Conservation (phyloP, 37 sponge, comb jelly and placozoan species). For the Haliclona indistincta region DNA sequence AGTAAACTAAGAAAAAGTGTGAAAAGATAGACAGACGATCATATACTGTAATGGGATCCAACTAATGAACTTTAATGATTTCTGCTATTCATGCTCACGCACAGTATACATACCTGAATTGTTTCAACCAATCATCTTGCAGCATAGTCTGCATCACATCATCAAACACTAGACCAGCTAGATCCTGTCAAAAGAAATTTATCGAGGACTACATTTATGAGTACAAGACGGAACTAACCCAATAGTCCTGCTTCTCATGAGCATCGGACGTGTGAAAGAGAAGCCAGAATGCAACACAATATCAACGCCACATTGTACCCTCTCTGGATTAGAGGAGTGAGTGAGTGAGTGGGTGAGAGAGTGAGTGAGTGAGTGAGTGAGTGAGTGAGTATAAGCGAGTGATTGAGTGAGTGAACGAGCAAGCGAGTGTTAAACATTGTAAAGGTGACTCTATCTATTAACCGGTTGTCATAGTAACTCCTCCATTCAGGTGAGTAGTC, state of each 20-base stretch:
- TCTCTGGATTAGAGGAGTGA: conserved; percentile 73
- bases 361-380: too few species aligned
- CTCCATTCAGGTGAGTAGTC: conserved; percentile 86
- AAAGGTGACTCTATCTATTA: too few species aligned
- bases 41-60: not conserved
- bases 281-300: conserved; percentile 72
- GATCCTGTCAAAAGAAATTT: conserved; percentile 41
- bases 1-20: not conserved
- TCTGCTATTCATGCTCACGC: not conserved
- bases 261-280: conserved; percentile 17
- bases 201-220: not conserved
- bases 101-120: conserved; percentile 56
- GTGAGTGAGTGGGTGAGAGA: too few species aligned
- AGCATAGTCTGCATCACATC: conserved; percentile 56
- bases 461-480: conserved; percentile 80
- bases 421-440: too few species aligned
- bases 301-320: conserved; percentile 58
- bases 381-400: too few species aligned
- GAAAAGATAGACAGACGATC: not conserved
- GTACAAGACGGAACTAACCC: not conserved
- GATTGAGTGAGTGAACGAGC: too few species aligned
- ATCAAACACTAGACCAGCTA: conserved; percentile 81
- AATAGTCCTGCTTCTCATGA: conserved; percentile 38
- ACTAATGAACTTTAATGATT: not conserved
- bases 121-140: conserved; percentile 47